Conservation (phyloP, 2,113 vertebrate genomes). For the Thalassoma bifasciatum region DNA sequence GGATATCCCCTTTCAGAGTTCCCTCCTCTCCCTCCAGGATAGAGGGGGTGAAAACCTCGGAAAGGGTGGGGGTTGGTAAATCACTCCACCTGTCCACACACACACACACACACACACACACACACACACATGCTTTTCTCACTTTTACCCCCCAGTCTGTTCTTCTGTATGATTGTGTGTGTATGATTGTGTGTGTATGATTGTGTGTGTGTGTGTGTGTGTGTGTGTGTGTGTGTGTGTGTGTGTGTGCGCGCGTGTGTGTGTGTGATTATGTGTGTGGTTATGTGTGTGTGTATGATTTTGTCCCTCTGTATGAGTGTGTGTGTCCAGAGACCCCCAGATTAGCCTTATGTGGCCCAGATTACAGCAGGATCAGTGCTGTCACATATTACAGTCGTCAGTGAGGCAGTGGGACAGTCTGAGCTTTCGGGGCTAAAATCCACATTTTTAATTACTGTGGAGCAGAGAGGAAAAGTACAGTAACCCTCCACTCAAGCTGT, state of each 20-base stretch:
- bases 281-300: conserved; percentile 14
- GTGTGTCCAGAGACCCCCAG: conserved; percentile 55
- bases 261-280: conserved; percentile 20
- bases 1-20: conserved; percentile 86
- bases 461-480: conserved; percentile 72
- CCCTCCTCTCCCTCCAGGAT: conserved; percentile 82
- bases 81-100: conserved; percentile 69
- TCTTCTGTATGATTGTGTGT: too few relatives aligned
- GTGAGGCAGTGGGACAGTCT: conserved; percentile 54
- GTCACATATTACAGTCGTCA: conserved; percentile 60
- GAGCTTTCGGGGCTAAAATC: conserved; percentile 69
- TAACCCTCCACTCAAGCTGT: conserved; percentile 46
- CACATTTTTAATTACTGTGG: conserved; percentile 77
- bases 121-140: conserved; percentile 10
- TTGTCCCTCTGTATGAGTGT: conserved; percentile 30
- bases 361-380: conserved; percentile 78
- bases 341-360: conserved; percentile 77
- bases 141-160: too few relatives aligned
- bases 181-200: too few relatives aligned
- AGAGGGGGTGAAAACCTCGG: conserved; percentile 69
- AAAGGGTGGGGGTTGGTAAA: conserved; percentile 62
- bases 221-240: neutral
- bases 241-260: conserved; percentile 28
- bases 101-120: neutral
- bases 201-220: neutral